Evolutionary conservation across 1,140 invertebrate genomes (phyloP), one percentile per base, ranked within the genome.

Genomic region (Zophobas morio): DNA sequence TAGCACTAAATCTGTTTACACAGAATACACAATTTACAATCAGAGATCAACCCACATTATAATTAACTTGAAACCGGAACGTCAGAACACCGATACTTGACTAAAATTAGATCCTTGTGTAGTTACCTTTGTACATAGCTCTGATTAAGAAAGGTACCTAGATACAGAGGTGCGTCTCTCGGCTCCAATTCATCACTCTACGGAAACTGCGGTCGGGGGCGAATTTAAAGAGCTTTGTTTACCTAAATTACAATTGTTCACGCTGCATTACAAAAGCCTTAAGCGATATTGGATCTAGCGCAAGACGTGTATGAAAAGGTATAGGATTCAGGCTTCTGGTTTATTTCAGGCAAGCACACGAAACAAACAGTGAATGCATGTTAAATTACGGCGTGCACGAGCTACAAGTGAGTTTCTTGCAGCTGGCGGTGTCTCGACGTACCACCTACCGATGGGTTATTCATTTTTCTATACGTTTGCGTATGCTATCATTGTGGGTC

Each of bases 281-380:
- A 66, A 42, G 60, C 37, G 37, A 39, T 66, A 42, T 66, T 66
- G 39, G 60, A 66, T 66, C 60, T 66, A 42, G 60, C 60, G 42
- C 39, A 60, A 60, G 56, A 39, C 60, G 32, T 8, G 42, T 32
- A 60, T 60, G 56, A 36, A 46, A 40, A 66, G 60, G 60, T 66
- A 39, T 36, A 66, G 20, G 39, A 66, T 66, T 66, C 60, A 66
- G 42, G 60, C 39, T 42, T 66, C 39, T 40, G 20, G 39, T 36
- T 66, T 42, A 42, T 54, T 54, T 34, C 32, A 54, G 53, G 53
- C 42, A 42, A 42, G 39, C 33, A 20, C 42, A n/a, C 8, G 39
- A 66, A 46, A 66, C 60, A 42, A 66, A 42, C 39, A 40, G n/a
- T 66, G 60, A n/a, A 51, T 51, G 49, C 49, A 66, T 42, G 37